phyloP scores from a whole-genome alignment of 2,797 vertebrate species.

The Gymnocypris eckloni region DNA sequence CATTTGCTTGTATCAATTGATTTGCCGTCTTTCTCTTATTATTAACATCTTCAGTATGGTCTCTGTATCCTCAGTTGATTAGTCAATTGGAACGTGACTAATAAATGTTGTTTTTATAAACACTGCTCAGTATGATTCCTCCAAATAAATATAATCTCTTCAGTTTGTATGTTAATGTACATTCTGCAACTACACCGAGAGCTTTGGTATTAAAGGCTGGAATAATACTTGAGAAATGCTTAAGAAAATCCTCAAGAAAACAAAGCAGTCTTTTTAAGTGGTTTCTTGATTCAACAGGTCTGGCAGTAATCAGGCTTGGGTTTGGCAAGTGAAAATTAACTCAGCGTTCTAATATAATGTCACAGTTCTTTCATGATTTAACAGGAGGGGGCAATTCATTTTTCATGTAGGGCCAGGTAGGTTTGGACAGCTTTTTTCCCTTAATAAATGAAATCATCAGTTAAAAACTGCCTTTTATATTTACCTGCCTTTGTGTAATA shows the following conservation, averaged over 20 bases:
- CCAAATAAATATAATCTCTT: not conserved
- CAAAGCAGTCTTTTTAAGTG: not conserved
- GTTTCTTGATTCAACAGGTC: no score
- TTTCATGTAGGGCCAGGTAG: no score
- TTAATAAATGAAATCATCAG: no score
- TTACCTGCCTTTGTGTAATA: no score
- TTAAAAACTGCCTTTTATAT: no score
- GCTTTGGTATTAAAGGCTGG: not conserved
- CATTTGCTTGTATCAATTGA: constrained; percentile 72
- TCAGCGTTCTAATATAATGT: no score
- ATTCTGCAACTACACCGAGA: not conserved
- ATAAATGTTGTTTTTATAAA: constrained; percentile 75
- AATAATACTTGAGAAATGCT: not conserved
- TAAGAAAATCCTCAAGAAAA: not conserved
- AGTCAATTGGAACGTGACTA: constrained; percentile 67
- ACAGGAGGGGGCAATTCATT: no score
- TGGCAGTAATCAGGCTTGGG: no score
- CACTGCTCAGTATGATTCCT: not conserved
- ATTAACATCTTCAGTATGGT: constrained; percentile 68
- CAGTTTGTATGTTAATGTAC: not conserved
- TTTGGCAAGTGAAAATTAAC: no score
- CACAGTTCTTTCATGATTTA: no score
- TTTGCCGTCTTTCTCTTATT: constrained; percentile 55
- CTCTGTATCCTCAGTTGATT: constrained; percentile 71
- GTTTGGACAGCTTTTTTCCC: no score